Base-by-base conservation (phyloP, 2,888 invertebrate species). In the Drosophila fungiperda region DNA sequence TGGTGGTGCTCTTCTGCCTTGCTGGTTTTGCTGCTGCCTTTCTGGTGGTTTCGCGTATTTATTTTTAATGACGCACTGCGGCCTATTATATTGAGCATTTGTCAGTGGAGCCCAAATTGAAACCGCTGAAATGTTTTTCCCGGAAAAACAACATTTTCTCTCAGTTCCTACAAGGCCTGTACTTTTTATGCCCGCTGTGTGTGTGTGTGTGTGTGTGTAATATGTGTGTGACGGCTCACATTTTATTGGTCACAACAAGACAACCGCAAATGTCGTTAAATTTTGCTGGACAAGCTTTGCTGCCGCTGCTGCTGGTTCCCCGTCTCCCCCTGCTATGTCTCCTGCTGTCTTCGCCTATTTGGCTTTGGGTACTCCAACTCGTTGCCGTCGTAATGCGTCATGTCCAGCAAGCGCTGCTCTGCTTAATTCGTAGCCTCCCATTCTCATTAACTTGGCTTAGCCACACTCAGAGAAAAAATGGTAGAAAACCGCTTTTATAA, bases 21-120 rank as follows among this genome's bases (percentile, higher is more conserved):
- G 6, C 2, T 45, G 17, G 29, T 50, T 23, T 20, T 26, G 3
- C 17, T 45, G 23, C 8, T 12, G 36, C 7, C 20, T 26, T 68
- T 23, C 45, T 73, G 63, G 12, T 54, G 12, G 33, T 49, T 67
- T 33, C 17, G 29, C 58, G 55, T 42, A 71, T 86, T 83, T 80
- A 69, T 58, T 77, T 86, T 83, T 86, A 83, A 83, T 83, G 87
- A 83, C 80, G 82, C 77, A 64, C 50, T 35, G 52, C 53, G 38
- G 68, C 68, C 69, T 68, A 62, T 83, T 77, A 15, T 26, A 78
- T 75, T 82, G 82, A 63, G 58, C 72, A 57, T 52, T 32, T 58
- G 62, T 62, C 71, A 38, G 52, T 32, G 42, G 53, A 20, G 29
- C 23, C 12, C 29, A 38, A 32, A 38, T 23, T 45, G 15, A 45